Evolutionary conservation across 2,113 vertebrate species (phyloP).

Genomic region (Pseudolaguvia tuberculata): DNA sequence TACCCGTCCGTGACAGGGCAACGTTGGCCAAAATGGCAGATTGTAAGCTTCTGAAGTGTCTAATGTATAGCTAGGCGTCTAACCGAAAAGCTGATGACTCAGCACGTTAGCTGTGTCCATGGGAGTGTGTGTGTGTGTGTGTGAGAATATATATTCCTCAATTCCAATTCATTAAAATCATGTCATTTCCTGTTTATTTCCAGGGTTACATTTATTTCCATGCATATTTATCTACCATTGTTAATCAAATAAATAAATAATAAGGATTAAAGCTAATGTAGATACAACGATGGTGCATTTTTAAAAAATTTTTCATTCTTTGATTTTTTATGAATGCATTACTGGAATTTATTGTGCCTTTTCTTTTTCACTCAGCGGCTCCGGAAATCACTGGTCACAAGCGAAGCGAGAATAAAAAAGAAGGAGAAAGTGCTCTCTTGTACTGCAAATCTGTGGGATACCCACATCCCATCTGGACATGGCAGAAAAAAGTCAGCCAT

Average conservation of each 20-base stretch:
- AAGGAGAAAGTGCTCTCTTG: constrained; percentile 85
- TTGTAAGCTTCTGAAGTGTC: background rate
- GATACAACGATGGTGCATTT: background rate
- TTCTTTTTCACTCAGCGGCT: constrained; percentile 66
- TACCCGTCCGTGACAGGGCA: constrained; percentile 41
- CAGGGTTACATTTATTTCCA: background rate
- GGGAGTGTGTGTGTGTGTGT: too few relatives aligned
- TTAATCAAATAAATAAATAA: background rate
- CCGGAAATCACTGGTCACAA: constrained; percentile 91
- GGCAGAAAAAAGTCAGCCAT: constrained; percentile 78
- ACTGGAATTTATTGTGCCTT: background rate
- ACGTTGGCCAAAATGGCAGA: constrained; percentile 26
- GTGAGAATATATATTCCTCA: background rate
- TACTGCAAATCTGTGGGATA: constrained; percentile 96
- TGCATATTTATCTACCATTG: background rate
- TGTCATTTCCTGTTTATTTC: background rate
- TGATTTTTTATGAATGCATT: background rate
- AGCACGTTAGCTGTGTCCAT: constrained; percentile 1
- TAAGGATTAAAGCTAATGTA: background rate
- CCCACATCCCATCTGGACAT: constrained; percentile 87
- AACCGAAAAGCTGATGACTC: constrained; percentile 30
- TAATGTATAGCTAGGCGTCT: constrained; percentile 23
- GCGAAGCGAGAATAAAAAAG: constrained; percentile 93
- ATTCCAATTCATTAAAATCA: constrained; percentile 4
- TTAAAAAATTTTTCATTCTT: too few relatives aligned